Conservation (phyloP, 2,888 invertebrate genomes). For the Tromatobia lineatoria region DNA sequence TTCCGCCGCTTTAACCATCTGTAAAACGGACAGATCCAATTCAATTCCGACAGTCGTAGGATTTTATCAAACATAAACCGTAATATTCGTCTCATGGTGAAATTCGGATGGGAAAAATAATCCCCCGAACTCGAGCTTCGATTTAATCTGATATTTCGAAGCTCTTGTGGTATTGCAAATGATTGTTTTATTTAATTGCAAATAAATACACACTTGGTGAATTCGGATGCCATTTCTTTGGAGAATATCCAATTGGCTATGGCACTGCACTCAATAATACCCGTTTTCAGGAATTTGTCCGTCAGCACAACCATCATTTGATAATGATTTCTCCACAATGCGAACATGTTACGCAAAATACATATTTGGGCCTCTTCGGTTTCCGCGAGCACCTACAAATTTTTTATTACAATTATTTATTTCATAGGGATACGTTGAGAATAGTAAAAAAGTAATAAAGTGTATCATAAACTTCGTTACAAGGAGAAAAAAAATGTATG, state of each 20-base stretch:
- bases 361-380: slow-evolving; percentile 98
- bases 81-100: too few relatives aligned
- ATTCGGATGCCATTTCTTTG: slow-evolving; percentile 95
- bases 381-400: slow-evolving; percentile 92
- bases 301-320: slow-evolving; percentile 99
- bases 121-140: too few relatives aligned
- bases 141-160: too few relatives aligned
- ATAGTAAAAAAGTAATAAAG: background rate
- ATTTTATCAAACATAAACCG: too few relatives aligned
- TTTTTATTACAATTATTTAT: background rate
- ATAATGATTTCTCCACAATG: slow-evolving; percentile 97
- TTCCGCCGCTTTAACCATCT: too few relatives aligned
- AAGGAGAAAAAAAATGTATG: background rate
- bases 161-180: too few relatives aligned
- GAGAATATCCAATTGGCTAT: slow-evolving; percentile 99
- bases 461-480: background rate
- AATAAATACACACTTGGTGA: slow-evolving; percentile 89
- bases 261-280: slow-evolving; percentile 98
- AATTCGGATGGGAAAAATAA: too few relatives aligned
- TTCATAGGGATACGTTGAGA: background rate
- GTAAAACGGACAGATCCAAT: too few relatives aligned
- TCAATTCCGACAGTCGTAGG: too few relatives aligned
- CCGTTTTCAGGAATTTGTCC: slow-evolving; percentile 98
- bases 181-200: background rate
- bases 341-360: slow-evolving; percentile 96